phyloP scores from a whole-genome alignment of 35 echinoderm and acorn worm genomes.

The Acanthaster planci region DNA sequence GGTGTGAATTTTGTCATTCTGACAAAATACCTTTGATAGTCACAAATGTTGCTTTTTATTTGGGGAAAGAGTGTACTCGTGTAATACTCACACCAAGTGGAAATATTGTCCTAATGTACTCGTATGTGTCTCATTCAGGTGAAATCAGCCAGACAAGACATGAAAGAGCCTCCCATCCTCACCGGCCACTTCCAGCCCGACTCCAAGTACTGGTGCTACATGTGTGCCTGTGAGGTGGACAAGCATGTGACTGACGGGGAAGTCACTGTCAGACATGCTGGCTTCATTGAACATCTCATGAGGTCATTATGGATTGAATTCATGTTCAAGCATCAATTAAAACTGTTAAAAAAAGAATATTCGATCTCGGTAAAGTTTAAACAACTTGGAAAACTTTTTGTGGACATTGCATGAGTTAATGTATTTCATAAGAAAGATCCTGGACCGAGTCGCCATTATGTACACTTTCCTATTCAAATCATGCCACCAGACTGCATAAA shows the following conservation, averaged over 20 bases:
- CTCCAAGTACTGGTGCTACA: slow-evolving; percentile 46
- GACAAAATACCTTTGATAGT: too few relatives aligned
- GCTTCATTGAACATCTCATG: slow-evolving; percentile 62
- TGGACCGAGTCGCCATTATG: too few relatives aligned
- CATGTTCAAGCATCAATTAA: background rate
- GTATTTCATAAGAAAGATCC: too few relatives aligned
- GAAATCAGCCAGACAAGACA: slow-evolving; percentile 19
- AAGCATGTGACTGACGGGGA: slow-evolving; percentile 42
- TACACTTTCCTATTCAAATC: too few relatives aligned
- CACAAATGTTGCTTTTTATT: too few relatives aligned
- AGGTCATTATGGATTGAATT: slow-evolving; percentile 21
- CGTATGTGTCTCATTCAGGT: slow-evolving; percentile 40
- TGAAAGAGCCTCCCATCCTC: slow-evolving; percentile 31
- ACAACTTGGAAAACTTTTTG: background rate
- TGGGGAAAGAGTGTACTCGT: too few relatives aligned
- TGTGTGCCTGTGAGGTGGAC: slow-evolving; percentile 42
- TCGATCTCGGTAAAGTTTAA: background rate
- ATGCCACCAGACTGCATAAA: too few relatives aligned
- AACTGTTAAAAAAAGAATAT: background rate
- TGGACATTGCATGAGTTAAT: background rate
- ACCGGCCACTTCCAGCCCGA: slow-evolving; percentile 30
- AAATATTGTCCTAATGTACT: too few relatives aligned
- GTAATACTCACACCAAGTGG: too few relatives aligned
- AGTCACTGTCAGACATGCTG: slow-evolving; percentile 44
- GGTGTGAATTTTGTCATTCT: too few relatives aligned